phyloP scores from a whole-genome alignment of 2,888 invertebrate genomes.

The Aplocera efformata region DNA sequence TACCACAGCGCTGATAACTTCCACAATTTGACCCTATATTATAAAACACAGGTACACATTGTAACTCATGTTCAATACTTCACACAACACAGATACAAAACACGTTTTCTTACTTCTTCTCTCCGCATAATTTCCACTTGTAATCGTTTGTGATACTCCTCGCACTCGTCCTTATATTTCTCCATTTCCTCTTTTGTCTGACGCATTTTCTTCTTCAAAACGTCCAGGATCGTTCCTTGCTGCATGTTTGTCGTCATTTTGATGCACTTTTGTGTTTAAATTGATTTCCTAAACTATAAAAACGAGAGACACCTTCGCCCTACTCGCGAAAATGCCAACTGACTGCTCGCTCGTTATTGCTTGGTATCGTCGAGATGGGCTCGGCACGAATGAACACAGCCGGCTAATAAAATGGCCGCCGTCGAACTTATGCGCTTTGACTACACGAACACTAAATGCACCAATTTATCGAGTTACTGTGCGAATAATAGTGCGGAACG shows the following conservation, averaged over 20 bases:
- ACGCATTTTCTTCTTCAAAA: constrained; percentile 99
- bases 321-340: constrained; percentile 80
- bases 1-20: constrained; percentile 66
- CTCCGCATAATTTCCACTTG: constrained; percentile 97
- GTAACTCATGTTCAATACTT: constrained; percentile 45
- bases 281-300: constrained; percentile 62
- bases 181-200: constrained; percentile 99
- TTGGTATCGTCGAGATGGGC: constrained; percentile 75
- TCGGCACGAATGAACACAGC: constrained; percentile 76
- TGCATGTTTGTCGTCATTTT: constrained; percentile 94
- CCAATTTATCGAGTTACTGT: constrained; percentile 43
- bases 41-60: constrained; percentile 51
- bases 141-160: constrained; percentile 96
- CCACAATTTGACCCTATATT: constrained; percentile 44
- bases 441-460: constrained; percentile 52
- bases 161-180: constrained; percentile 98
- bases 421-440: constrained; percentile 57
- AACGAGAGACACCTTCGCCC: constrained; percentile 75
- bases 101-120: constrained; percentile 94
- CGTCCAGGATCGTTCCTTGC: constrained; percentile 96
- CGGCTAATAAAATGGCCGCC: constrained; percentile 80
- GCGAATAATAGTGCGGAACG: constrained; percentile 30
- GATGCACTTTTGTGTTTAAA: constrained; percentile 67
- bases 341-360: constrained; percentile 68
- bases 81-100: constrained; percentile 60